Conservation (phyloP, 2,797 vertebrate genomes). For the Pogoniulus pusillus region DNA sequence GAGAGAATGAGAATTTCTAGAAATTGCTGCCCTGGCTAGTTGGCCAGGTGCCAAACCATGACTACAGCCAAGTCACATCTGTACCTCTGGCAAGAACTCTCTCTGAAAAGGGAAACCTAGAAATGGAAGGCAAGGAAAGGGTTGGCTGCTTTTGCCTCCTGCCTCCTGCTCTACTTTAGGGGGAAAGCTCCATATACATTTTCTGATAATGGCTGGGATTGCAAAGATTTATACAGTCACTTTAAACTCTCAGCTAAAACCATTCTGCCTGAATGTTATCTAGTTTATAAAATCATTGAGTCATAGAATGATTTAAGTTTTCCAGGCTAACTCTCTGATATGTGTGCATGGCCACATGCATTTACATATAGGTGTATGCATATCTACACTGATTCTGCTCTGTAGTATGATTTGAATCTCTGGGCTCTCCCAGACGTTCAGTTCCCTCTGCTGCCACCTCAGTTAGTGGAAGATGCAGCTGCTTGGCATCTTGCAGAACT, state of each 20-base stretch:
- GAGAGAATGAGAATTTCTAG: not conserved
- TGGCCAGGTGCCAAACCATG: not conserved
- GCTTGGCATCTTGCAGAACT: not conserved
- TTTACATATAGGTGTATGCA: rapidly evolving
- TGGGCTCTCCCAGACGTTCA: not conserved
- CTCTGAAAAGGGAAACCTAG: not conserved
- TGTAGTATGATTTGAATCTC: not conserved
- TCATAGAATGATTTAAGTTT: not conserved
- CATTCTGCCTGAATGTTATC: not conserved
- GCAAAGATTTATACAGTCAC: not conserved
- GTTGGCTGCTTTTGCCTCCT: not conserved
- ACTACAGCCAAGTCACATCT: not conserved
- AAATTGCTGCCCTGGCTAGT: not conserved
- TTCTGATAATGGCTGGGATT: not conserved
- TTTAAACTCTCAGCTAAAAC: not conserved
- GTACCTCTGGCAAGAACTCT: not conserved
- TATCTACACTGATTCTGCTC: not conserved
- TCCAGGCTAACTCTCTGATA: not conserved
- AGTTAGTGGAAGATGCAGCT: not conserved
- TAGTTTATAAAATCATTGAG: not conserved
- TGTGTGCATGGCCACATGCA: rapidly evolving
- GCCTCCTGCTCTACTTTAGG: not conserved
- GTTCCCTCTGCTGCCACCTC: not conserved
- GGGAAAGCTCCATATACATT: rapidly evolving
- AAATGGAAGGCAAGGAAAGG: not conserved